phyloP scores from a whole-genome alignment of 2,113 vertebrate species.

The Clarias batrachus region DNA sequence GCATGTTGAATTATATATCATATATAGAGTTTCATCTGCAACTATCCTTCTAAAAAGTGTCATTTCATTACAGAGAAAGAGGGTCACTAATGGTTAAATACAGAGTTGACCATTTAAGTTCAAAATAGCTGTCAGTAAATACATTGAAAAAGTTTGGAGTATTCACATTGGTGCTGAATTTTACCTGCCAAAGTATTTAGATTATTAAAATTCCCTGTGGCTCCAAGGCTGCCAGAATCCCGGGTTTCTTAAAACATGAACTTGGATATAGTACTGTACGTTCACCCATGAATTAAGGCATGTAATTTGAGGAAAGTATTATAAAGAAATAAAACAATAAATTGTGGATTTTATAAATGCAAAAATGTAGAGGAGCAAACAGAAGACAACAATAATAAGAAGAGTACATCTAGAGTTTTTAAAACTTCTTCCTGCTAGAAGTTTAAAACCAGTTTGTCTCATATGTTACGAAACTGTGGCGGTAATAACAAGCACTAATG shows the following conservation, averaged over 20 bases:
- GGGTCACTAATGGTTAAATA: background rate
- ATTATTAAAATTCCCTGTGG: background rate
- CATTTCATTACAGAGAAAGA: background rate
- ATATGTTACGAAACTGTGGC: no score
- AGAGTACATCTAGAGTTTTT: no score
- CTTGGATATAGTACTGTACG: no score
- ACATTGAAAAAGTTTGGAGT: background rate
- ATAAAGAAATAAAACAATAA: no score
- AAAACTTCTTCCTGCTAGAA: no score
- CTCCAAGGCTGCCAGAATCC: no score
- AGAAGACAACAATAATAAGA: background rate
- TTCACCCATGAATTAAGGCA: no score
- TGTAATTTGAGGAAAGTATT: no score
- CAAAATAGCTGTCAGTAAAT: background rate
- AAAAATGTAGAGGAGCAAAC: background rate
- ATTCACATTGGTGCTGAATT: background rate
- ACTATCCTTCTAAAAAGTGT: background rate
- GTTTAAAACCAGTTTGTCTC: no score
- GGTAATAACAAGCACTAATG: no score
- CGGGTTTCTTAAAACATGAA: no score
- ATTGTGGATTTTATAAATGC: background rate
- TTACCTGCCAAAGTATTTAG: background rate
- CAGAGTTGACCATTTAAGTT: background rate
- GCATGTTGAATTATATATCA: background rate
- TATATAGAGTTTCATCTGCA: background rate